Evolutionary conservation across 2,113 vertebrate species (phyloP).

Genomic region (Pelecanoides urinatrix): DNA sequence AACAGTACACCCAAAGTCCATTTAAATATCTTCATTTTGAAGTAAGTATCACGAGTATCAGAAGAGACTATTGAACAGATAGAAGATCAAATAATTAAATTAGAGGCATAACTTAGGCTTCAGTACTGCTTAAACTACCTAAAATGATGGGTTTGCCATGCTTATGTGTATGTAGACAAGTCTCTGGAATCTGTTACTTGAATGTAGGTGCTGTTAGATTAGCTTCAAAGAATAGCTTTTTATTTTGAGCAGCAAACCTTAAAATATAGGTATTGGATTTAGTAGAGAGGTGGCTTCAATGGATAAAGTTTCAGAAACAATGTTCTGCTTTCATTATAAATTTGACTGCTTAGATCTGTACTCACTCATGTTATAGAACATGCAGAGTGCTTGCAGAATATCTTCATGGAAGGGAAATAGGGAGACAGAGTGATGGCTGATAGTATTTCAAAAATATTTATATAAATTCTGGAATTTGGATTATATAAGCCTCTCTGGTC

Average conservation of each 20-base stretch:
- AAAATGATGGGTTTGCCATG: neutral
- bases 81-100: neutral
- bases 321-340: neutral
- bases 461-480: neutral
- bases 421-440: neutral
- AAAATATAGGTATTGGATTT: neutral
- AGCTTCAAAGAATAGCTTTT: neutral
- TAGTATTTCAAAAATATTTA: neutral
- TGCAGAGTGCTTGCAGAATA: neutral
- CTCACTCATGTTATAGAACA: neutral
- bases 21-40: conserved; percentile 79
- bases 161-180: accelerated
- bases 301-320: neutral
- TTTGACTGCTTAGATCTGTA: neutral
- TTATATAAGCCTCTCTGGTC: neutral
- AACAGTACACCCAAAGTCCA: conserved; percentile 83
- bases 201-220: neutral
- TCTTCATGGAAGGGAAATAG: neutral
- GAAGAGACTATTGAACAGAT: conserved; percentile 5
- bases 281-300: neutral
- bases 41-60: neutral
- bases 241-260: neutral
- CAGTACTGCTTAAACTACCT: neutral
- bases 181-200: neutral
- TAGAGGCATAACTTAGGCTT: neutral